Evolutionary conservation across 2,797 vertebrate species (phyloP).

Genomic region (Acanthis flammea): DNA sequence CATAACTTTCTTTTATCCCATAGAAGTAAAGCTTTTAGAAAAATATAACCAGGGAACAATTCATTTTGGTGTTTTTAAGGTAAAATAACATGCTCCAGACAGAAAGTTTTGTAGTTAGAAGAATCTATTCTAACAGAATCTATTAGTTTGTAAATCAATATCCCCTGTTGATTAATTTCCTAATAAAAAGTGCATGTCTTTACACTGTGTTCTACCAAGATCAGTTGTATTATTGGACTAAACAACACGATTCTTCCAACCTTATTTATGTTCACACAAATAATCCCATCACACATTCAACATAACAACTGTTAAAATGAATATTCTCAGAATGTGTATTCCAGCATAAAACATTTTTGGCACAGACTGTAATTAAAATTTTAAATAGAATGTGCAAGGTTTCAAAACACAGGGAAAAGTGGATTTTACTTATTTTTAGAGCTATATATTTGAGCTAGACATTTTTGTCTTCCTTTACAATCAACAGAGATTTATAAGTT

Average conservation of each 20-base stretch:
- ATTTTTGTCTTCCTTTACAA: neutral
- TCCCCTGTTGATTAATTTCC: slow-evolving; percentile 26
- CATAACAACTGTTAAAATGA: neutral
- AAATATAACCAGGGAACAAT: neutral
- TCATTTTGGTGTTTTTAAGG: neutral
- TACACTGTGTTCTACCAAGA: neutral
- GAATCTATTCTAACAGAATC: slow-evolving; percentile 14
- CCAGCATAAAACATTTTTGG: neutral
- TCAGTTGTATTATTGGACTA: neutral
- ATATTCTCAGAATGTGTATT: neutral
- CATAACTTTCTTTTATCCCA: neutral
- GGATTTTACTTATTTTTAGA: slow-evolving; percentile 1
- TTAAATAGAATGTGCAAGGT: neutral
- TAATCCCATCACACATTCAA: neutral
- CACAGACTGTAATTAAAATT: neutral
- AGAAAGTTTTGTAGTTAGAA: slow-evolving; percentile 8
- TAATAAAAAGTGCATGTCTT: slow-evolving; percentile 9
- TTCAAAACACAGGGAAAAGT: neutral
- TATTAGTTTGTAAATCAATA: slow-evolving; percentile 42
- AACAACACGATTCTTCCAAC: neutral
- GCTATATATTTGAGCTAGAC: neutral
- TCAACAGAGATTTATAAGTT: neutral
- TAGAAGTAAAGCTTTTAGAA: neutral
- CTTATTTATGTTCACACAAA: slow-evolving; percentile 3
- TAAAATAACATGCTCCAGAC: neutral